Evolutionary conservation across 2,888 invertebrate species (phyloP).

Genomic region (Sussaba pulchella): DNA sequence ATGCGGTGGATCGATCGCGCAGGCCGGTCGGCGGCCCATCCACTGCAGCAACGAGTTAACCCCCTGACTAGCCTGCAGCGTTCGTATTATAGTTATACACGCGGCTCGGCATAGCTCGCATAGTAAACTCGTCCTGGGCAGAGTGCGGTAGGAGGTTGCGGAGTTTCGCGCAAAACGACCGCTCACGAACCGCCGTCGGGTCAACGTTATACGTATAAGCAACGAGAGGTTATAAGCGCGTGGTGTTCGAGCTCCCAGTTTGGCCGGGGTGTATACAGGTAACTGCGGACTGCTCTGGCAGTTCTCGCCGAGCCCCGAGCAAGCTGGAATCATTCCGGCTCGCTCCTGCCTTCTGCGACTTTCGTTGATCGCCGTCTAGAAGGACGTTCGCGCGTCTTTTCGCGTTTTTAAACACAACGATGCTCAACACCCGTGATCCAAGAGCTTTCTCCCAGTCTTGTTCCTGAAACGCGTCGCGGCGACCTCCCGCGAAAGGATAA

Average conservation of each 20-base stretch:
- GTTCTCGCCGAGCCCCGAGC: constrained; percentile 55
- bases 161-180: constrained; percentile 60
- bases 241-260: not conserved
- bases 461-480: too few species aligned
- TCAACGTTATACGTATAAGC: constrained; percentile 63
- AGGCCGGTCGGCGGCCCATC: not conserved
- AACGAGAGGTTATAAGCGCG: constrained; percentile 34
- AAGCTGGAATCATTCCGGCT: constrained; percentile 41
- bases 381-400: not conserved
- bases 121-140: constrained; percentile 25
- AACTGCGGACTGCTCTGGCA: constrained; percentile 35
- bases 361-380: not conserved
- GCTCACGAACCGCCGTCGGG: constrained; percentile 58
- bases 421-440: too few species aligned
- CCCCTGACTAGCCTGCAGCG: constrained; percentile 11
- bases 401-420: too few species aligned
- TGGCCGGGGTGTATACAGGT: constrained; percentile 23
- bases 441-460: too few species aligned
- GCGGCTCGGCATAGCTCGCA: constrained; percentile 11
- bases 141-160: constrained; percentile 62
- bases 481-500: too few species aligned
- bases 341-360: not conserved
- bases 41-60: constrained; percentile 14
- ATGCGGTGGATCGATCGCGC: constrained; percentile 55
- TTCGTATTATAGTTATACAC: constrained; percentile 18